Evolutionary conservation across 1,140 invertebrate genomes (phyloP), one percentile per base, ranked within the genome.

Genomic region (Drosophila sp.): DNA sequence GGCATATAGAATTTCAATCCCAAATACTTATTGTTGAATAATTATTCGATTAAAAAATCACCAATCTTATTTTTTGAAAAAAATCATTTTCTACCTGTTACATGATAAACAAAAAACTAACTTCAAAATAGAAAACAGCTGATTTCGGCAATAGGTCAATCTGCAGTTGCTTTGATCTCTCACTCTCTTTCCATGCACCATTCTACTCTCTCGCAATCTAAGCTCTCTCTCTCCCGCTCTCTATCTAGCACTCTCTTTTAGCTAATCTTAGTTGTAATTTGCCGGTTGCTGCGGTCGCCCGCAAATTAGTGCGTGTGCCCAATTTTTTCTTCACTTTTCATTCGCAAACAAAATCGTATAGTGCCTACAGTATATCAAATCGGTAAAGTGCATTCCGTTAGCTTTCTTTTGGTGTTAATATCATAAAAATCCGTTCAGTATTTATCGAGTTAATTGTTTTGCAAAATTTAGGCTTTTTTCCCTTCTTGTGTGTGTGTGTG

Each of bases 201-300:
- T 38, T 38, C 2, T 41, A 4, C 7, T 25, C 44, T 50, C 44
- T 27, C 1, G 2, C 23, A 27, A 8, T 27, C 44, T 27, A 10
- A 25, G 23, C 25, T 50, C 23, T 50, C 44, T 25, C 44, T 27
- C 25, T 27, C 44, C 3, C 44, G 1, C 44, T 47, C 44, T 47
- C 23, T 17, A 17, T 17, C 17, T 17, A 17, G 17, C 17, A 17
- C 17, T 17, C 17, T 47, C 6, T 41, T 11, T 41, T 25, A 25
- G 4, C 17, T 47, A 47, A 47, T 25, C 17, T 27, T 50, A 47
- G 44, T 47, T 47, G 44, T 47, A 47, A 25, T 47, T 47, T 47
- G 23, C 23, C 23, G 23, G 5, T 25, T 25, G 44, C n/a, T 27
- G 44, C 23, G 7, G 2, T 10, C 44, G 44, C 3, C 44, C 3